phyloP scores from a whole-genome alignment of 2,113 vertebrate genomes.

The Craseonycteris thonglongyai region DNA sequence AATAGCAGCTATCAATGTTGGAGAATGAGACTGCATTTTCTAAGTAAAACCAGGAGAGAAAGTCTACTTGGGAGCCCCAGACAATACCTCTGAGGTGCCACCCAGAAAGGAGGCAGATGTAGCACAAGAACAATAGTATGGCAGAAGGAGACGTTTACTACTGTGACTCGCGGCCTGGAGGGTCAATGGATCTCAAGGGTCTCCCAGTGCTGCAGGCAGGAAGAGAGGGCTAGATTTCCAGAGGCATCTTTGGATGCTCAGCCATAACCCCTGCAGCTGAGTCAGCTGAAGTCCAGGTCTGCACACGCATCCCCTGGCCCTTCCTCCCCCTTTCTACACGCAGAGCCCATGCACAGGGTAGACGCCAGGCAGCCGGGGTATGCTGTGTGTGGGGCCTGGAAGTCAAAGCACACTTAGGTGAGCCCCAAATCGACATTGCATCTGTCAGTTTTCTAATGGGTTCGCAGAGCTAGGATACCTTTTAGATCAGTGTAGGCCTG shows the following conservation, averaged over 20 bases:
- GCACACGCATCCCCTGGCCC: rapidly evolving
- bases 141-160: background rate
- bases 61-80: background rate
- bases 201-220: background rate
- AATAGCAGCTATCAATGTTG: background rate
- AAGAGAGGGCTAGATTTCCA: background rate
- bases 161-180: background rate
- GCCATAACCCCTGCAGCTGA: background rate
- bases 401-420: background rate
- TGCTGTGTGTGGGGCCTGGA: background rate
- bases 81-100: background rate
- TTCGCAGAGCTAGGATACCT: background rate
- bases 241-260: background rate
- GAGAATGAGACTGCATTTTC: background rate
- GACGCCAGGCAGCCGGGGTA: background rate
- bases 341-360: background rate
- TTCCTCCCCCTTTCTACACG: background rate
- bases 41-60: background rate
- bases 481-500: background rate
- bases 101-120: background rate
- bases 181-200: background rate
- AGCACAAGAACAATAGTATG: background rate
- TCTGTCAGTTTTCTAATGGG: background rate
- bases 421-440: background rate
- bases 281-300: background rate